phyloP scores from a whole-genome alignment of 30 jellyfish, hydroid and myxozoan species.

The Mastigias papua region DNA sequence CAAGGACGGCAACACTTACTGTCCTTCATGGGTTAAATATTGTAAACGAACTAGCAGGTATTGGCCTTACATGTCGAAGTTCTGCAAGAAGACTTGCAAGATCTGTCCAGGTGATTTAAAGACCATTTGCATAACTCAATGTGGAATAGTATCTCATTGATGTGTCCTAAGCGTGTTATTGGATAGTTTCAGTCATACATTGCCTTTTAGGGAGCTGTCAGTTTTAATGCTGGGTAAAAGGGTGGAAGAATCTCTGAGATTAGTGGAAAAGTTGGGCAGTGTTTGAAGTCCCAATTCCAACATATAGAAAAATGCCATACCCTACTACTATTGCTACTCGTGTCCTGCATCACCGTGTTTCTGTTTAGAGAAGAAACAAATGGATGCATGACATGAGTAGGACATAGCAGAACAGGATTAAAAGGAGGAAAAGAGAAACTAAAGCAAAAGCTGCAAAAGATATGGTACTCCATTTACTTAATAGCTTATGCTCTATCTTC shows the following conservation, averaged over 20 bases:
- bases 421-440: too few relatives aligned
- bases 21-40: slow-evolving; percentile 69
- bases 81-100: slow-evolving; percentile 74
- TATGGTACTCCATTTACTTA: too few relatives aligned
- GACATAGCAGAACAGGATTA: too few relatives aligned
- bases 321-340: too few relatives aligned
- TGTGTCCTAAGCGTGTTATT: background rate
- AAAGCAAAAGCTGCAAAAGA: too few relatives aligned
- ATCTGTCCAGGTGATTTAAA: slow-evolving; percentile 62
- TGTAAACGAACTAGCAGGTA: slow-evolving; percentile 63
- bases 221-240: background rate
- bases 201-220: background rate
- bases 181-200: background rate
- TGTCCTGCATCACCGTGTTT: too few relatives aligned
- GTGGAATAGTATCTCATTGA: background rate
- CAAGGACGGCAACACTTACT: slow-evolving; percentile 48
- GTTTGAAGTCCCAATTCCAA: too few relatives aligned
- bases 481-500: too few relatives aligned
- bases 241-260: background rate
- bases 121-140: background rate
- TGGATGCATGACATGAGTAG: too few relatives aligned
- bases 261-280: too few relatives aligned
- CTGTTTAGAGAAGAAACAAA: too few relatives aligned
- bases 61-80: slow-evolving; percentile 73
- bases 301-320: too few relatives aligned